Evolutionary conservation across 1,140 invertebrate genomes (phyloP), one percentile per base, ranked within the genome.

Genomic region (Babylonia areolata): DNA sequence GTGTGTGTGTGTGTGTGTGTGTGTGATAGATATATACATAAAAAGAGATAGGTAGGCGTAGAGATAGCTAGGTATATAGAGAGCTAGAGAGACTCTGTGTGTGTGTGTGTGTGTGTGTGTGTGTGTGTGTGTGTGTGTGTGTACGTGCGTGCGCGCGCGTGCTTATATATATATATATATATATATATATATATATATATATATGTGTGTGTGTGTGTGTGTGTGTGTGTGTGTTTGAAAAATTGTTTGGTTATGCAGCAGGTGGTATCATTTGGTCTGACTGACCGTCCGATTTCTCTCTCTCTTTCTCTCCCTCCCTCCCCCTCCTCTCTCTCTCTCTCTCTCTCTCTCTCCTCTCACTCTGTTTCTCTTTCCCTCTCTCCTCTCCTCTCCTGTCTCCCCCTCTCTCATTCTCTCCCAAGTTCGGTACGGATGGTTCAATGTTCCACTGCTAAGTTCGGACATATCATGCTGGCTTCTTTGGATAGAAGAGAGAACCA

Each of bases 81-180:
- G n/a, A n/a, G n/a, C n/a, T n/a, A n/a, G n/a, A n/a, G n/a, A n/a
- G n/a, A n/a, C n/a, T n/a, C n/a, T n/a, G n/a, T n/a, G n/a, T n/a
- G n/a, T n/a, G n/a, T n/a, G n/a, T n/a, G n/a, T n/a, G n/a, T n/a
- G n/a, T n/a, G n/a, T n/a, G 5, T 73, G 71, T 73, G 71, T 35
- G 71, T 73, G 71, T 35, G 71, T 73, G 71, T 73, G 71, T 73
- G n/a, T 73, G 71, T 73, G 71, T 73, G 71, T 73, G 71, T 35
- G 31, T 73, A 31, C 31, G n/a, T 73, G 71, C 31, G n/a, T 73
- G 58, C 58, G 58, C 58, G 58, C 58, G 23, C 58, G 23, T 69
- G 58, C 23, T 12, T 69, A 23, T 6, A 69, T 28, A 31, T 6
- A 23, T 69, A n/a, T 69, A 69, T 31, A 28, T 69, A 28, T 42